phyloP scores from a whole-genome alignment of 2,888 invertebrate genomes.

The Argyra leucocephala region DNA sequence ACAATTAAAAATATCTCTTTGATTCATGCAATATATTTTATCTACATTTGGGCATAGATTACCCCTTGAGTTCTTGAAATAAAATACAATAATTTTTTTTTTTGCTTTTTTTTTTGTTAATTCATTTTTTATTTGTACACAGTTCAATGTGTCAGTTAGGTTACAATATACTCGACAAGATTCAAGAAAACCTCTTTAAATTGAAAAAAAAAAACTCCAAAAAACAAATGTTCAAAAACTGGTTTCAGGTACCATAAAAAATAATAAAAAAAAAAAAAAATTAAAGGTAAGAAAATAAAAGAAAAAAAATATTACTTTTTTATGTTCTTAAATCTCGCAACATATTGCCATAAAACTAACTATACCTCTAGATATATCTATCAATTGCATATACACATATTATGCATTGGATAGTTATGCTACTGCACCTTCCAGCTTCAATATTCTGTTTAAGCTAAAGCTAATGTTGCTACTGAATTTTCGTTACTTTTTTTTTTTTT shows the following conservation, averaged over 20 bases:
- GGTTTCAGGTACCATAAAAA: not conserved
- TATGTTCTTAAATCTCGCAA: constrained; percentile 4
- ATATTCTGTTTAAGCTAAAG: not conserved
- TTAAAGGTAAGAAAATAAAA: not conserved
- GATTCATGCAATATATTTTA: no score
- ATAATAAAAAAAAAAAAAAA: not conserved
- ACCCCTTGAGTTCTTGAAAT: not conserved
- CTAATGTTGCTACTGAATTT: not conserved
- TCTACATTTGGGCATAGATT: no score
- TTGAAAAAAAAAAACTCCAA: not conserved
- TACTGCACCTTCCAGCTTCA: constrained; percentile 4
- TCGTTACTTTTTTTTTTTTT: not conserved
- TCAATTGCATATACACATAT: not conserved
- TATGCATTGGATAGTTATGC: not conserved
- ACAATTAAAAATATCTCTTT: no score
- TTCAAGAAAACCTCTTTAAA: not conserved
- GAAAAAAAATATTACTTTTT: not conserved
- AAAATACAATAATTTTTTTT: not conserved
- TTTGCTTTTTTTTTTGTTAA: no score
- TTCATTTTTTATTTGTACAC: not conserved
- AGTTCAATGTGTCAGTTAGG: constrained; percentile 10
- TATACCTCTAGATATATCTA: not conserved
- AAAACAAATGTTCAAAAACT: not conserved
- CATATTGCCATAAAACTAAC: no score
- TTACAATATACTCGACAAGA: constrained; percentile 6